A percentile compares a stretch with the other conserved stretches of the same genome.
phyloP scores from a whole-genome alignment of 2,797 vertebrate species.

The Iguana delicatissima region DNA sequence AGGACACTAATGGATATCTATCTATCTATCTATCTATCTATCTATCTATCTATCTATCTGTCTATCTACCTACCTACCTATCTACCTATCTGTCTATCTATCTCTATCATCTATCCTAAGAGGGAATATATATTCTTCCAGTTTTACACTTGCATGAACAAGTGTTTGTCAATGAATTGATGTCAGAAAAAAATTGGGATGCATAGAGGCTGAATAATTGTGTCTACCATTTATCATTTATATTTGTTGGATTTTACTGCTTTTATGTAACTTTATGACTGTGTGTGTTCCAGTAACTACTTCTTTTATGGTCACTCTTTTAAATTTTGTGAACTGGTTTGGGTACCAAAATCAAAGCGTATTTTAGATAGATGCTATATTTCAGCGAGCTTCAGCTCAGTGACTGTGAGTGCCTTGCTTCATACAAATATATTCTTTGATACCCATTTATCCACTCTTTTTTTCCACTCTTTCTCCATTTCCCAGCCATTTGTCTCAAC shows the following conservation, averaged over 20 bases:
- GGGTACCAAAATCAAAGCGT: not conserved
- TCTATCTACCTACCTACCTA: no score
- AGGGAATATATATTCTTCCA: not conserved
- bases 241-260: not conserved
- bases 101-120: no score
- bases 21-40: no score
- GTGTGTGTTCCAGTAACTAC: not conserved
- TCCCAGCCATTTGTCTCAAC: not conserved
- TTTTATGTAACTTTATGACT: not conserved
- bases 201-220: not conserved
- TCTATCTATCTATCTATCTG: no score
- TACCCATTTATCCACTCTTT: not conserved
- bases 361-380: not conserved
- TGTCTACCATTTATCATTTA: not conserved
- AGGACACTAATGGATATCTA: no score
- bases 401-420: not conserved
- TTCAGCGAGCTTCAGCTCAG: not conserved
- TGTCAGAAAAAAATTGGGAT: not conserved
- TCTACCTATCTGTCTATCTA: no score
- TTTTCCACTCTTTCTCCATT: not conserved
- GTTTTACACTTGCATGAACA: not conserved
- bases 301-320: not conserved
- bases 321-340: not conserved
- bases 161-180: not conserved
- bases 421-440: not conserved